Conservation (phyloP, 2,888 invertebrate species). For the Hirudinaria manillensis region DNA sequence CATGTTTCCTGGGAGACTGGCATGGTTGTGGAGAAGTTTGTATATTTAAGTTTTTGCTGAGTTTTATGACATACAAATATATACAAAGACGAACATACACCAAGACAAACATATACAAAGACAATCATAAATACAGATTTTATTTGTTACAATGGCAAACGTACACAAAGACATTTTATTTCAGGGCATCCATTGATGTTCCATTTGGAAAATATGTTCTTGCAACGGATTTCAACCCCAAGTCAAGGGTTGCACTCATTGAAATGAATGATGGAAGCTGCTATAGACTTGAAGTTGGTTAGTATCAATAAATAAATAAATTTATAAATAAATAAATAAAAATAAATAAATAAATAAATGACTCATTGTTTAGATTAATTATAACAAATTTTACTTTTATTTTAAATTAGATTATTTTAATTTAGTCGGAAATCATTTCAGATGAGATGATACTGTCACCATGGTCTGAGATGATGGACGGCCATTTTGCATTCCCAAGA, state of each 20-base stretch:
- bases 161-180: no score
- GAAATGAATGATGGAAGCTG: conserved; percentile 17
- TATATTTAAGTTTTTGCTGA: no score
- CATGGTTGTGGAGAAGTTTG: not conserved
- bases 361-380: not conserved
- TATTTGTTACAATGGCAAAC: no score
- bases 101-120: no score
- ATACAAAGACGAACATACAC: no score
- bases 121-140: no score
- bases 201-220: not conserved
- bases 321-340: no score
- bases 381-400: not conserved
- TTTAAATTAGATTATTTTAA: conserved; percentile 11
- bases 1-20: conserved; percentile 8
- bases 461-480: conserved; percentile 43
- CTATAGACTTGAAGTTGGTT: conserved; percentile 3
- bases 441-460: conserved; percentile 42
- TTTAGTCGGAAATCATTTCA: conserved; percentile 33
- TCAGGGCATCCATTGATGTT: not conserved
- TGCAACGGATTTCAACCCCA: conserved; percentile 1
- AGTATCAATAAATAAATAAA: not conserved
- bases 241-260: not conserved
- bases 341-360: no score
- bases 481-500: conserved; percentile 45
- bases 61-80: no score